phyloP scores from a whole-genome alignment of 2,797 vertebrate genomes.

The Hoplostethus atlanticus region DNA sequence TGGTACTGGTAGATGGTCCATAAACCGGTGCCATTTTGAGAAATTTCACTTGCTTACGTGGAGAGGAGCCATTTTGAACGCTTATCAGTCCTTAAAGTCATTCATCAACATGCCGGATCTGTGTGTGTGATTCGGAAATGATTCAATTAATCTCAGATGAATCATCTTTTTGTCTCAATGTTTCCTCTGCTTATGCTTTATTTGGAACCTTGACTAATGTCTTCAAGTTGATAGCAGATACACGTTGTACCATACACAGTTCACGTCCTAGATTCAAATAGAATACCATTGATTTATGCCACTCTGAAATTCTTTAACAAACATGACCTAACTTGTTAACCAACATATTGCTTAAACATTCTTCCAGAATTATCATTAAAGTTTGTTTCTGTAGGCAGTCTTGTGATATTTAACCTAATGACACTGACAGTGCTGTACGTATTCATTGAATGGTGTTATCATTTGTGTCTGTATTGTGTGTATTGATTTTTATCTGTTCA shows the following conservation, averaged over 20 bases:
- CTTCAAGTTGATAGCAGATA: neutral
- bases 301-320: neutral
- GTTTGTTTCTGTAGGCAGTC: neutral
- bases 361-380: neutral
- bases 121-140: neutral
- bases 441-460: neutral
- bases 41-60: neutral
- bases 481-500: slow-evolving; percentile 14
- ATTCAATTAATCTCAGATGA: slow-evolving; percentile 16
- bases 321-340: neutral
- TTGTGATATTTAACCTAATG: neutral
- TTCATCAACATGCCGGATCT: slow-evolving; percentile 16
- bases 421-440: neutral
- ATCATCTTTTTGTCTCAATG: slow-evolving; percentile 1
- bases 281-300: neutral
- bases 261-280: neutral
- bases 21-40: slow-evolving; percentile 19
- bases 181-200: slow-evolving; percentile 1
- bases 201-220: neutral
- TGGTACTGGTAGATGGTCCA: neutral
- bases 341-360: neutral
- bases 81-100: slow-evolving; percentile 7
- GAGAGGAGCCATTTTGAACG: slow-evolving; percentile 12
- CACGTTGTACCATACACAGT: neutral
- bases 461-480: neutral